Conservation (phyloP, 37 sponge, comb jelly and placozoan genomes). For the Cladorhizidae sp. region DNA sequence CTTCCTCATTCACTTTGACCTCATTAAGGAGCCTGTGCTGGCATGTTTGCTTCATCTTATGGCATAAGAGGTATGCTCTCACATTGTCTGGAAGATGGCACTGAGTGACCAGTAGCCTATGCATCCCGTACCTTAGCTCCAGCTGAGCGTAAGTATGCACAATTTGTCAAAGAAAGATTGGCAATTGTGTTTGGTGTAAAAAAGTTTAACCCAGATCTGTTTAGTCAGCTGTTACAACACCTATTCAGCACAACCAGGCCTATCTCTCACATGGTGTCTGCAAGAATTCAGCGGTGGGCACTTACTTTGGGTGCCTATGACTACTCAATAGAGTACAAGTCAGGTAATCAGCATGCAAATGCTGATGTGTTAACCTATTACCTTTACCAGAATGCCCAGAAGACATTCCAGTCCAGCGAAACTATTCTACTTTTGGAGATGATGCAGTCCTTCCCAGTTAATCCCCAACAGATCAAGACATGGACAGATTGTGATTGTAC, state of each 20-base stretch:
- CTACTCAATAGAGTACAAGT: conserved; percentile 19
- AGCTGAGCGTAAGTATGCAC: conserved; percentile 25
- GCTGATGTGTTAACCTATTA: no score
- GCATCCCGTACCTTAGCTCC: conserved; percentile 24
- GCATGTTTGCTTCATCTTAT: conserved; percentile 40
- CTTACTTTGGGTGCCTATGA: conserved; percentile 22
- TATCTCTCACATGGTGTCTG: conserved; percentile 21
- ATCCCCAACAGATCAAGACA: no score
- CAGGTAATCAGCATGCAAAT: no score
- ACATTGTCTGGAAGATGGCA: conserved; percentile 12
- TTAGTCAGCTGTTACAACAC: conserved; percentile 12
- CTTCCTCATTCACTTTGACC: conserved; percentile 31
- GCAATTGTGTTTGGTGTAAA: conserved; percentile 28
- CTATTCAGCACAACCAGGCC: neutral
- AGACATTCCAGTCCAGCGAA: no score
- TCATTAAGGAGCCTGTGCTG: conserved; percentile 3
- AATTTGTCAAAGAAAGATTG: conserved; percentile 29
- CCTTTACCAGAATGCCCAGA: no score
- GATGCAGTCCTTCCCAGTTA: no score
- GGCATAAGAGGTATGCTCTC: conserved; percentile 24
- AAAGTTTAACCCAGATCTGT: conserved; percentile 20
- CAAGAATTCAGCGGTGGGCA: conserved; percentile 31
- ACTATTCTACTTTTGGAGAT: no score
- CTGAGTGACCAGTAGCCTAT: conserved; percentile 17
- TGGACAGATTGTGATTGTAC: no score